Base-by-base conservation (phyloP, 2,888 invertebrate species). In the Hybos culiciformis region DNA sequence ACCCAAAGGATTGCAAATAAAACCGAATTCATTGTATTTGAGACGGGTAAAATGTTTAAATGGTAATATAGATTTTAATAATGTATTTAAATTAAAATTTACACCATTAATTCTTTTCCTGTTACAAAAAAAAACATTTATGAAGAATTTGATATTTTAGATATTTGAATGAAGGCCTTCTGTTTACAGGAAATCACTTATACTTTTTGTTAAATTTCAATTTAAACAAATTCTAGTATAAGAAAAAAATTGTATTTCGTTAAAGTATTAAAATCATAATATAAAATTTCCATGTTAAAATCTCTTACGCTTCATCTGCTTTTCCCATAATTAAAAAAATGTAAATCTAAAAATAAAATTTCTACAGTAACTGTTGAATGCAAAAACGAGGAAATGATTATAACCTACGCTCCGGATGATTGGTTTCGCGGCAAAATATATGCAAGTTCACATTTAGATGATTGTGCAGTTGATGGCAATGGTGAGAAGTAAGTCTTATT, bases 1-100 rank as follows among this genome's bases (percentile, higher is more conserved):
- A 44, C 83, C 84, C 2, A 78, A 79, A 64, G 70, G 80, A 39
- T 62, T 87, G 45, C 63, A 73, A 23, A 60, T 71, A 29, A 68
- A 70, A 21, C 60, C 71, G 0, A 71, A 73, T 23, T 79, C 79
- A 8, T 71, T 75, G 31, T 90, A 87, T 61, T 83, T 80, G 57
- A 79, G 90, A 53, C 75, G 83, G 51, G 85, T 86, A 37, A 78
- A 80, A 47, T 91, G 90, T 59, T 72, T 90, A 24, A 84, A 90
- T 61, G 77, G 90, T 90, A 67, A 73, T 38, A 17, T 9, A 37
- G 15, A 1, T 37, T 34, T 14, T 14, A 12, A 12, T 34, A 18
- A 18, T 18, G 8, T 34, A 3, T 17, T 18, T 32, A 6, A 32
- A 9, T n/a, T 14, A 9, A 32, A 32, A 9, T 32, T n/a, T 9